A percentile compares a stretch with the other conserved stretches of the same genome.
Conservation (phyloP, 2,113 vertebrate genomes). For the Oophaga pumilio region DNA sequence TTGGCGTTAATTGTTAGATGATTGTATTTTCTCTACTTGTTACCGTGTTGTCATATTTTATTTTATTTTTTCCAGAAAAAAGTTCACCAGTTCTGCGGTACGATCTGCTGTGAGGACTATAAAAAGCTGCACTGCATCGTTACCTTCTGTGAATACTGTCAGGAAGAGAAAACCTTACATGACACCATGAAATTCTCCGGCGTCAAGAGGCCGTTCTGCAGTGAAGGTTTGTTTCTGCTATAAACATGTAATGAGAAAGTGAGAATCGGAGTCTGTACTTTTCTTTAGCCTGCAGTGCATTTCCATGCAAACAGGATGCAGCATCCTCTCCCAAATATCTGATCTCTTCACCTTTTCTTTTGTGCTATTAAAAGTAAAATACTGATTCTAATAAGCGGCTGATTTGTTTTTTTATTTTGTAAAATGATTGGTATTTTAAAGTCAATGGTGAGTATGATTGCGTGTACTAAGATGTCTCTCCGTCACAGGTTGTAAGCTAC, state of each 20-base stretch:
- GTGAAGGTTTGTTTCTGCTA: slow-evolving; percentile 83
- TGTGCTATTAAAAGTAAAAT: too few species aligned
- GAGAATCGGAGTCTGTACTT: background rate
- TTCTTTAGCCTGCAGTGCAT: background rate
- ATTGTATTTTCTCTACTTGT: background rate
- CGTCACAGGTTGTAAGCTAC: slow-evolving; percentile 91
- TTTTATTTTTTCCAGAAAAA: slow-evolving; percentile 82
- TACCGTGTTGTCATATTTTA: background rate
- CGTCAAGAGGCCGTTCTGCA: slow-evolving; percentile 96
- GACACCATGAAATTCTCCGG: slow-evolving; percentile 95
- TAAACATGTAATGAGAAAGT: background rate
- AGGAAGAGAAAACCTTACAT: slow-evolving; percentile 97
- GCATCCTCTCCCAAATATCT: background rate
- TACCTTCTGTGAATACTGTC: slow-evolving; percentile 96
- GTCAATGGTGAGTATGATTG: background rate
- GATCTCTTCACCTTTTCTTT: background rate
- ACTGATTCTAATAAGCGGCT: too few species aligned
- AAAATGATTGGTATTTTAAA: background rate
- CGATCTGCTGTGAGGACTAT: slow-evolving; percentile 93
- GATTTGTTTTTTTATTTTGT: background rate
- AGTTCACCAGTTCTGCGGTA: slow-evolving; percentile 96
- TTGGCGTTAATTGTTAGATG: background rate
- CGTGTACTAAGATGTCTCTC: slow-evolving; percentile 26
- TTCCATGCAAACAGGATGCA: background rate
- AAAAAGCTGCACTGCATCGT: slow-evolving; percentile 98